These are phyloP conservation scores for Pandion haliaetus DNA, from an alignment of 2,113 vertebrate genomes.

Conservation along the genomic window DNA sequence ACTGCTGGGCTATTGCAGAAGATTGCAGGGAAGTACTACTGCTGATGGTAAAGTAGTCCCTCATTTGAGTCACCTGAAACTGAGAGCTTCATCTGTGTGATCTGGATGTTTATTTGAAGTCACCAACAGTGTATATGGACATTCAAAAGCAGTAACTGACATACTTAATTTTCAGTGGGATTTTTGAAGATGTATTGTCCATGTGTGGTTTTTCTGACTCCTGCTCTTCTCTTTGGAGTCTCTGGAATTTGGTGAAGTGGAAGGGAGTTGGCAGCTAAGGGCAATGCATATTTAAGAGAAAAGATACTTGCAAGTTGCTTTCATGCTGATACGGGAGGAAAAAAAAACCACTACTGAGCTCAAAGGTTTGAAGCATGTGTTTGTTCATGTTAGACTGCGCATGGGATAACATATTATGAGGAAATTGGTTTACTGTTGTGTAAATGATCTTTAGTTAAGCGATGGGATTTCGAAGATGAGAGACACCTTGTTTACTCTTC, in stretches of 20 bases:
- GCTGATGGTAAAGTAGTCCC: background rate
- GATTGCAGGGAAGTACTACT: background rate
- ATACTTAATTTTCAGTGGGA: background rate
- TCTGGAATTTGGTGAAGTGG: background rate
- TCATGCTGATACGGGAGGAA: background rate
- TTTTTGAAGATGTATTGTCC: background rate
- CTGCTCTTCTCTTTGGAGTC: background rate
- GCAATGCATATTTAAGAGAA: background rate
- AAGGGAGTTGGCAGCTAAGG: background rate
- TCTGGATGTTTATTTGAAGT: background rate
- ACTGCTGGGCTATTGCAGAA: background rate
- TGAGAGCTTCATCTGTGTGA: background rate
- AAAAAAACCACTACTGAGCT: fast-evolving
- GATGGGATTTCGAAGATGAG: background rate
- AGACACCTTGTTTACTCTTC: background rate
- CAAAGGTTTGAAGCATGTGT: background rate
- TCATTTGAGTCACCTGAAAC: background rate
- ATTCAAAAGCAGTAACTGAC: background rate
- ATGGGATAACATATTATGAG: background rate
- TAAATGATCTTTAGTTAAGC: background rate
- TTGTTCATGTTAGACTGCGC: fast-evolving
- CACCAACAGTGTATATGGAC: background rate
- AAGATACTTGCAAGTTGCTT: background rate
- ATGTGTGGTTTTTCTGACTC: background rate
- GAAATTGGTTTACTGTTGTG: background rate